phyloP scores from a whole-genome alignment of 2,888 invertebrate species.

The Drosophila bunnanda region DNA sequence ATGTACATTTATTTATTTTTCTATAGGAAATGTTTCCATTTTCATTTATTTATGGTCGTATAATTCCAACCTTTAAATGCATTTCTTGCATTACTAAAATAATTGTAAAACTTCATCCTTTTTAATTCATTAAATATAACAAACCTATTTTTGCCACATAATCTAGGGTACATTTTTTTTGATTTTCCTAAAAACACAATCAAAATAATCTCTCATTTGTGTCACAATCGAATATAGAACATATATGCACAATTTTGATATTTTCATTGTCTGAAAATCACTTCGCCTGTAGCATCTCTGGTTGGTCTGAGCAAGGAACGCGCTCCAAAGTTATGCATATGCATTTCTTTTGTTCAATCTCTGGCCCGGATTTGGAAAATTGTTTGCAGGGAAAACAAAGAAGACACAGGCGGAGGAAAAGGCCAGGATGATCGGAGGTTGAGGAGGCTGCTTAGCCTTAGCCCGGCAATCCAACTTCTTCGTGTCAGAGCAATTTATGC shows the following conservation, averaged over 20 bases:
- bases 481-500: constrained; percentile 59
- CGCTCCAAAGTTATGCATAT: constrained; percentile 66
- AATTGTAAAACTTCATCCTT: too few species aligned
- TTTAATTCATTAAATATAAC: too few species aligned
- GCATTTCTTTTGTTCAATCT: constrained; percentile 61
- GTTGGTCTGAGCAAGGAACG: constrained; percentile 1
- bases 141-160: too few species aligned
- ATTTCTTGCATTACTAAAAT: too few species aligned
- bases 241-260: background rate
- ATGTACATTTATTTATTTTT: too few species aligned
- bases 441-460: constrained; percentile 52
- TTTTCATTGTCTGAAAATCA: background rate
- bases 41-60: too few species aligned
- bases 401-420: constrained; percentile 36
- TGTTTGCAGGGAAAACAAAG: constrained; percentile 70
- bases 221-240: too few species aligned
- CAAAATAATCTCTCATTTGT: too few species aligned
- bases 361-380: constrained; percentile 67
- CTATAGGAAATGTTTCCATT: too few species aligned
- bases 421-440: constrained; percentile 5
- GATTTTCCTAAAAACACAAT: too few species aligned
- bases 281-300: background rate
- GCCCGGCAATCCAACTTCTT: constrained; percentile 38
- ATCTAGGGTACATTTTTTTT: too few species aligned
- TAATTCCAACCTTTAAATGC: too few species aligned